Conservation (phyloP, 2,888 invertebrate species). For the Smittia aterrima region DNA sequence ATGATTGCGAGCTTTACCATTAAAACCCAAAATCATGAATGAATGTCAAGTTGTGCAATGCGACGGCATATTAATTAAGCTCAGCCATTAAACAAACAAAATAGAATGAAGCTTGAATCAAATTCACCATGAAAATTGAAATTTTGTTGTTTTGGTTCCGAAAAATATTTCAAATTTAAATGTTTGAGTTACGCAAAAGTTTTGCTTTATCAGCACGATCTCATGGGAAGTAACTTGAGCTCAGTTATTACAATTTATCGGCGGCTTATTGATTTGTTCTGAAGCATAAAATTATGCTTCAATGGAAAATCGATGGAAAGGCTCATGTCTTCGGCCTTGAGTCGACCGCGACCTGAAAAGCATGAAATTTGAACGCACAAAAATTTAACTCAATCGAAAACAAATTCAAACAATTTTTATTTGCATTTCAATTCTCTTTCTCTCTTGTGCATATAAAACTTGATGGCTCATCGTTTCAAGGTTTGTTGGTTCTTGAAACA, state of each 20-base stretch:
- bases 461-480: neutral
- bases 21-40: neutral
- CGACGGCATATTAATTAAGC: neutral
- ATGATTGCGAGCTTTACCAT: neutral
- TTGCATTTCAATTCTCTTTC: neutral
- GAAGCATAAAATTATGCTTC: too few species aligned
- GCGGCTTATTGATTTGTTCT: too few species aligned
- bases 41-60: constrained; percentile 17
- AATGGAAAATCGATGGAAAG: too few species aligned
- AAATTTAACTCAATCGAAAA: too few species aligned
- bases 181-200: neutral
- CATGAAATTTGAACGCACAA: neutral
- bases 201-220: neutral
- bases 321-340: neutral
- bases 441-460: neutral
- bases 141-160: too few species aligned
- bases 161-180: neutral
- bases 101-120: neutral
- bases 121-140: neutral
- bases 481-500: neutral
- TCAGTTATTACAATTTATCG: too few species aligned
- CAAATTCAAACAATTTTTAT: neutral
- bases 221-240: too few species aligned
- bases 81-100: neutral
- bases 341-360: neutral